Base-by-base conservation (phyloP, 2,797 vertebrate species). In the Synanceia verrucosa region DNA sequence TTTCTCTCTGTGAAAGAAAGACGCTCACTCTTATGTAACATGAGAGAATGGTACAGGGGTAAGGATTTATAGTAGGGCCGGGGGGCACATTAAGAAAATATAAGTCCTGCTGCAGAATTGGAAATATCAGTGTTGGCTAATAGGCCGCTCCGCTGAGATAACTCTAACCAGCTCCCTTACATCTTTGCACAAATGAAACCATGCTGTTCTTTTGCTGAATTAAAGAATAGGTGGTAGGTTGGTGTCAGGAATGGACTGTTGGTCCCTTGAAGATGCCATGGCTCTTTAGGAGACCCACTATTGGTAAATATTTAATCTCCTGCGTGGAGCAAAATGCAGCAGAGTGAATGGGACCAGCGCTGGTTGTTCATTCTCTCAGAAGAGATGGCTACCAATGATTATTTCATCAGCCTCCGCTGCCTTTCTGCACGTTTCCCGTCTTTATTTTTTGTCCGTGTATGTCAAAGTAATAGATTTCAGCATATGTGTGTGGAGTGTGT, bases 291-390 rank as follows among this genome's bases (percentile, higher is more conserved):
- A 86, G 78, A 84, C 68, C 82, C 72, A 18, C 81, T 61, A 4
- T 24, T 48, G 64, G 84, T 94, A 86, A 92, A 94, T 94, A 89
- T 94, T 94, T 93, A 47, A 94, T 91, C 75, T 73, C 60, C 65
- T 56, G 13, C 78, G 86, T 70, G 85, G 70, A 81, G 63, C 75
- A 65, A 82, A 83, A 85, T 26, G 72, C 75, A 74, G 86, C 79
- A 60, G 77, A 83, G 82, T 88, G 85, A 90, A 87, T 68, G 76
- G 85, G 85, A 88, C 73, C 87, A 78, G 62, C n/a, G 75, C 87
- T 90, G 88, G 91, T 94, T 91, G 86, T 72, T 89, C 88, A 90
- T 92, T 93, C 92, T 91, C 80, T 91, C 80, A 90, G 91, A 94
- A 92, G 87, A 91, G 78, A 92, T 89, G 88, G 67, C 68, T 89